Percentiles rank a stretch among this genome's conserved stretches.
phyloP scores from a whole-genome alignment of 2,888 invertebrate genomes.

The Leptopilina syphax region DNA sequence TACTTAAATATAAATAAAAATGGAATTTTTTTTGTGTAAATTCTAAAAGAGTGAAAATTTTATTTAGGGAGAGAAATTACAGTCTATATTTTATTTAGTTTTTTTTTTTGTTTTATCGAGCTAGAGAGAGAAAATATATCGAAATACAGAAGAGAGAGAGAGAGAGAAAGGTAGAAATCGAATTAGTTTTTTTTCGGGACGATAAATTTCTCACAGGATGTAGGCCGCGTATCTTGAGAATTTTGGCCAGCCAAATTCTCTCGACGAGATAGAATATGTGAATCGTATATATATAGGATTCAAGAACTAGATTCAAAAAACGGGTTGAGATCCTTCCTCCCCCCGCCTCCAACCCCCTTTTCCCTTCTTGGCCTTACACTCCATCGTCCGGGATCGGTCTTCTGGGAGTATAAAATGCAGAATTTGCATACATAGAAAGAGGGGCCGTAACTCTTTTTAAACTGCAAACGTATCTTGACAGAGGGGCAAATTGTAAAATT shows the following conservation, averaged over 20 bases:
- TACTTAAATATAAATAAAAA: too few species aligned
- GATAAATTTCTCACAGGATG: constrained; percentile 25
- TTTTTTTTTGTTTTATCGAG: too few species aligned
- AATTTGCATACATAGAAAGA: constrained; percentile 17
- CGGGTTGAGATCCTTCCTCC: constrained; percentile 14
- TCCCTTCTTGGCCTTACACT: background rate
- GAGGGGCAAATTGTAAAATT: background rate
- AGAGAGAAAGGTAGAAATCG: background rate
- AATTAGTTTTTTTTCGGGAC: background rate
- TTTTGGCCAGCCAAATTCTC: constrained; percentile 33
- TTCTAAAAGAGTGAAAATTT: too few species aligned
- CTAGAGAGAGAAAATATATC: too few species aligned
- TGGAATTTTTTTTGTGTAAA: too few species aligned
- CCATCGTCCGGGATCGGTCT: constrained; percentile 28
- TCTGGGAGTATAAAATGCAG: constrained; percentile 31
- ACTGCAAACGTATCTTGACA: background rate
- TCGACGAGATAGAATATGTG: constrained; percentile 23
- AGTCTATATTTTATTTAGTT: too few species aligned
- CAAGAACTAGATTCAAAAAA: constrained; percentile 6
- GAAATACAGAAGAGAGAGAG: background rate
- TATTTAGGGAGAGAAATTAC: too few species aligned
- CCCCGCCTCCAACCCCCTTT: too few species aligned
- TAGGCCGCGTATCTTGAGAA: constrained; percentile 26
- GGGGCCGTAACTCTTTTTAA: constrained; percentile 8
- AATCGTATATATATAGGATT: background rate